Percentiles rank a stretch among this genome's conserved stretches.
These are phyloP conservation scores for Chlorops oryzae DNA, from an alignment of 1,140 invertebrate species.

Conservation along the genomic window DNA sequence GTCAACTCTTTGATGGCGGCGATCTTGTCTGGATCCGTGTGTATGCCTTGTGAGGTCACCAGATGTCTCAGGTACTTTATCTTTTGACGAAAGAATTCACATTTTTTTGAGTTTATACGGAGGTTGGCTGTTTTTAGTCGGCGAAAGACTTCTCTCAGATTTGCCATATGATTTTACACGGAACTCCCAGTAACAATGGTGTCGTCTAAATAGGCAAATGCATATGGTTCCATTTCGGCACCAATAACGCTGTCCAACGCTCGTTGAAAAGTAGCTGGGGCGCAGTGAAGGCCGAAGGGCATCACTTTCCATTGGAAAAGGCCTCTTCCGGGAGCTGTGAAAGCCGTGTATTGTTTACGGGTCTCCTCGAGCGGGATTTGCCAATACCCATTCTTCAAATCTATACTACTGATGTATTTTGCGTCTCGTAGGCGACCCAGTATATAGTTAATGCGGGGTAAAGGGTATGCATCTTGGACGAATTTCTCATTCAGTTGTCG, in stretches of 20 bases:
- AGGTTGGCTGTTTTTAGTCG: too few relatives aligned
- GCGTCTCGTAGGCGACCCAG: conserved; percentile 31
- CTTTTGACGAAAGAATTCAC: too few relatives aligned
- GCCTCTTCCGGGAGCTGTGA: conserved; percentile 36
- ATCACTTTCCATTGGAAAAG: too few relatives aligned
- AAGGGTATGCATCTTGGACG: conserved; percentile 37
- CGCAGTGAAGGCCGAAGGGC: conserved; percentile 30
- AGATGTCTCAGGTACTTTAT: too few relatives aligned
- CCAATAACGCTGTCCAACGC: conserved; percentile 22
- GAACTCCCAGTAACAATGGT: too few relatives aligned
- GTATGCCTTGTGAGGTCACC: too few relatives aligned
- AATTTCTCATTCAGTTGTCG: neutral
- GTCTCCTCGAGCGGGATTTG: conserved; percentile 29
- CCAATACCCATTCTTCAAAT: conserved; percentile 41
- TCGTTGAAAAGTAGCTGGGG: conserved; percentile 37
- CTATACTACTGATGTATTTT: conserved; percentile 38
- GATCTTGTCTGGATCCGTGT: too few relatives aligned
- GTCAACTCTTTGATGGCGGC: too few relatives aligned
- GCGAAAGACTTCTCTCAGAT: too few relatives aligned
- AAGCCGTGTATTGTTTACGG: conserved; percentile 44
- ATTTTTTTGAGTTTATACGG: too few relatives aligned
- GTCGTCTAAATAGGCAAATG: conserved; percentile 25
- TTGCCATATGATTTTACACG: too few relatives aligned
- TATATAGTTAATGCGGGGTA: conserved; percentile 47
- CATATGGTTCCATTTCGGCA: conserved; percentile 13